These are phyloP conservation scores for Lacerta viridis DNA, from an alignment of 2,797 vertebrate species.

Conservation along the genomic window DNA sequence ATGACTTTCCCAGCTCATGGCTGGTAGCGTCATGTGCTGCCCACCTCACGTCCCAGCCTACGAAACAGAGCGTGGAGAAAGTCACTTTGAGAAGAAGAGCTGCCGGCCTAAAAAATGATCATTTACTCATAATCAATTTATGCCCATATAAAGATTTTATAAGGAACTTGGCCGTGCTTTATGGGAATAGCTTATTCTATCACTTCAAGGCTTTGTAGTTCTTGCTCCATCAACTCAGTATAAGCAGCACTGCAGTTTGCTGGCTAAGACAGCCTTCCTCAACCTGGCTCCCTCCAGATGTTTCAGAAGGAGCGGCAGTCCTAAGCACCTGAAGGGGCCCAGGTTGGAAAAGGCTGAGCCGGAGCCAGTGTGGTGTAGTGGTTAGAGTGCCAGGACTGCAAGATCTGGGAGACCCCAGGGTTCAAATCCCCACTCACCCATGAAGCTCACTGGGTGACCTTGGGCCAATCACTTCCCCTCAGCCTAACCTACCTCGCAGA, in stretches of 20 bases:
- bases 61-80: not conserved
- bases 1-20: not conserved
- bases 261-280: not conserved
- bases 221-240: not conserved
- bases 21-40: not conserved
- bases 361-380: too few species aligned
- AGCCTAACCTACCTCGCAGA: too few species aligned
- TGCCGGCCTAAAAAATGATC: slow-evolving; percentile 19
- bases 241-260: not conserved
- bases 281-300: too few species aligned
- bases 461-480: too few species aligned
- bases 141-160: slow-evolving; percentile 35
- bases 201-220: not conserved
- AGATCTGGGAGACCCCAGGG: too few species aligned
- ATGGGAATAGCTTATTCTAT: slow-evolving; percentile 4
- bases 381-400: too few species aligned
- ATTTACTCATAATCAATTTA: slow-evolving; percentile 49
- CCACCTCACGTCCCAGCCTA: not conserved
- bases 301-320: too few species aligned
- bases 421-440: too few species aligned
- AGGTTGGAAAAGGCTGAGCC: too few species aligned
- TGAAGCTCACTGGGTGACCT: too few species aligned
- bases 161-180: slow-evolving; percentile 44
- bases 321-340: too few species aligned
- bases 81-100: not conserved